Conservation (phyloP, 2,797 vertebrate genomes). For the Gephyroberyx darwinii region DNA sequence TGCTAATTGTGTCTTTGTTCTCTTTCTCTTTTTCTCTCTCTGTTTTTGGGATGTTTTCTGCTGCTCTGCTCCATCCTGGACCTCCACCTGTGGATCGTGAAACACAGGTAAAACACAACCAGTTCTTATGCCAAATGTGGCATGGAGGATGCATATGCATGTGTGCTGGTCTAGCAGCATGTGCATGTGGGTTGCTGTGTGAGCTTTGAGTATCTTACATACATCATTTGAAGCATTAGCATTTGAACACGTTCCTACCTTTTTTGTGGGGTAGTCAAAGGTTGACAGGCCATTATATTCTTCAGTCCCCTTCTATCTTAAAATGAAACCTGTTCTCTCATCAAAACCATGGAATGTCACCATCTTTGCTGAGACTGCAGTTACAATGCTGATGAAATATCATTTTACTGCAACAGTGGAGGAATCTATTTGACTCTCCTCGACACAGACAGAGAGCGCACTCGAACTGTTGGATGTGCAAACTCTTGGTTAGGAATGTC, state of each 20-base stretch:
- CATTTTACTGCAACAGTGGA: no score
- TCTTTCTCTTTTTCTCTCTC: conserved; percentile 35
- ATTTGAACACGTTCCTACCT: no score
- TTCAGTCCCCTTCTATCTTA: no score
- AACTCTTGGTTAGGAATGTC: no score
- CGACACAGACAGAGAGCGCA: no score
- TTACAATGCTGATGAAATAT: background rate
- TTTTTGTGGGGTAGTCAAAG: no score
- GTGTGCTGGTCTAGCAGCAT: background rate
- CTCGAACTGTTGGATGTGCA: no score
- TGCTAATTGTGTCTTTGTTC: conserved; percentile 26
- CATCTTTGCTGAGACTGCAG: background rate
- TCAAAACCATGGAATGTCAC: no score
- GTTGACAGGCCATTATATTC: no score
- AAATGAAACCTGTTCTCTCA: no score
- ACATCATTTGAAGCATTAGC: background rate
- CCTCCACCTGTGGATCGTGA: conserved; percentile 18
- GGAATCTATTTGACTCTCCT: no score
- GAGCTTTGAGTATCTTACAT: background rate
- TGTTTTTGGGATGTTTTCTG: conserved; percentile 23
- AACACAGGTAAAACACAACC: conserved; percentile 51
- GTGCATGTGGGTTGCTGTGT: background rate
- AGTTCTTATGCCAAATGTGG: background rate
- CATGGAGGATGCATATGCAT: background rate
- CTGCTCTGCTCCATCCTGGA: conserved; percentile 29